Percentiles rank a stretch among this genome's conserved stretches.
Conservation (phyloP, 2,888 invertebrate genomes). For the Laspeyria flexula region DNA sequence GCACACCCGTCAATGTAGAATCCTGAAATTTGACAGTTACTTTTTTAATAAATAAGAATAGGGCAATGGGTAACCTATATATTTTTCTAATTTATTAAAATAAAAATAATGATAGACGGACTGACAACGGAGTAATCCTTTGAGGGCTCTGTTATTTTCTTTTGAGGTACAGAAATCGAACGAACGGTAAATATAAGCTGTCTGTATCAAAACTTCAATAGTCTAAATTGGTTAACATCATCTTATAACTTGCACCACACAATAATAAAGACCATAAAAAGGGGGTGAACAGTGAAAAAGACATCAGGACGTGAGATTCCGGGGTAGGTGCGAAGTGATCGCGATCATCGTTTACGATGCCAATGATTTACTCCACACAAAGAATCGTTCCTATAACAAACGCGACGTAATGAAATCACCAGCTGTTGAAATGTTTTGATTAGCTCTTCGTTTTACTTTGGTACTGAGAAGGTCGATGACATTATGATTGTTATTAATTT, state of each 20-base stretch:
- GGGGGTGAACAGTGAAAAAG: conserved; percentile 72
- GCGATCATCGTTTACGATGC: conserved; percentile 69
- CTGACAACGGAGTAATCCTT: too few species aligned
- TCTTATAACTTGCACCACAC: conserved; percentile 44
- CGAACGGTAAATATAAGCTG: too few species aligned
- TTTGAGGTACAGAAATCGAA: too few species aligned
- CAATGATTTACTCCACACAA: conserved; percentile 55
- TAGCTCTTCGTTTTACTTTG: conserved; percentile 2
- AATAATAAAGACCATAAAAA: conserved; percentile 58
- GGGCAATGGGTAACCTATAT: too few species aligned
- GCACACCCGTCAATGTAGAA: too few species aligned
- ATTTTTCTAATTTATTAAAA: too few species aligned
- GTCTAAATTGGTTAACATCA: not conserved
- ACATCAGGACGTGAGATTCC: conserved; percentile 68
- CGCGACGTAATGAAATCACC: conserved; percentile 18
- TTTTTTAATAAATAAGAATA: too few species aligned
- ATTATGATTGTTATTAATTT: not conserved
- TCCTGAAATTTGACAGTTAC: too few species aligned
- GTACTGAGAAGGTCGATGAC: not conserved
- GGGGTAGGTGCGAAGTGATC: conserved; percentile 76
- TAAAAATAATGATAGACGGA: too few species aligned
- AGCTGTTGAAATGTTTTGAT: conserved; percentile 15
- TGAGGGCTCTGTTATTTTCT: too few species aligned
- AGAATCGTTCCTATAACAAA: conserved; percentile 1
- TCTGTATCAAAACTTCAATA: not conserved